phyloP scores from a whole-genome alignment of 2,888 invertebrate species.

The Brenthis daphne region DNA sequence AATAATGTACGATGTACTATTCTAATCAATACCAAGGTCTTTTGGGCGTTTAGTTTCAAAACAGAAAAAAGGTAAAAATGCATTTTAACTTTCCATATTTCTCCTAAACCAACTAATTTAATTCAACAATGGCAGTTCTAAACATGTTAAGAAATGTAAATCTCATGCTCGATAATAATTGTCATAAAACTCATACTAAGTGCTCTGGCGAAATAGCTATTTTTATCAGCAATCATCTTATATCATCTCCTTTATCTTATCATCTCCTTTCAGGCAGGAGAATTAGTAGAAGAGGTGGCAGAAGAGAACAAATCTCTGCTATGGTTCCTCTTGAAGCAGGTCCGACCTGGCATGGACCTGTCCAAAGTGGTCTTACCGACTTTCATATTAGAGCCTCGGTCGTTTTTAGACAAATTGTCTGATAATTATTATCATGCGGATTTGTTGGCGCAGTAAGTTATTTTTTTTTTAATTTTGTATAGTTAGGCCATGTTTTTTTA shows the following conservation, averaged over 20 bases:
- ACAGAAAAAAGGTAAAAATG: too few species aligned
- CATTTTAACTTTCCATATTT: too few species aligned
- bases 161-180: too few species aligned
- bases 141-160: too few species aligned
- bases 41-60: too few species aligned
- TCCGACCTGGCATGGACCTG: conserved; percentile 97
- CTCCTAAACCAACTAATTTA: too few species aligned
- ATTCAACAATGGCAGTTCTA: too few species aligned
- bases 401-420: conserved; percentile 95
- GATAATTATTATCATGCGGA: conserved; percentile 98
- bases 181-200: too few species aligned
- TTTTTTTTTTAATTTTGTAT: not conserved
- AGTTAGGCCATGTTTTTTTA: not conserved
- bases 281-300: conserved; percentile 94
- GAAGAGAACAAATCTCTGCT: conserved; percentile 97
- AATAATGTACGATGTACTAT: not conserved
- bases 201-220: too few species aligned
- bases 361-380: conserved; percentile 96
- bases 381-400: conserved; percentile 95
- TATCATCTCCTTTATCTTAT: not conserved
- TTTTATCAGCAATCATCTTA: not conserved
- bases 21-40: too few species aligned
- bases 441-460: conserved; percentile 88
- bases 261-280: conserved; percentile 81
- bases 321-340: conserved; percentile 97